Percentiles rank a stretch among this genome's conserved stretches.
phyloP scores from a whole-genome alignment of 1,140 invertebrate genomes.

The Nebria ingens region DNA sequence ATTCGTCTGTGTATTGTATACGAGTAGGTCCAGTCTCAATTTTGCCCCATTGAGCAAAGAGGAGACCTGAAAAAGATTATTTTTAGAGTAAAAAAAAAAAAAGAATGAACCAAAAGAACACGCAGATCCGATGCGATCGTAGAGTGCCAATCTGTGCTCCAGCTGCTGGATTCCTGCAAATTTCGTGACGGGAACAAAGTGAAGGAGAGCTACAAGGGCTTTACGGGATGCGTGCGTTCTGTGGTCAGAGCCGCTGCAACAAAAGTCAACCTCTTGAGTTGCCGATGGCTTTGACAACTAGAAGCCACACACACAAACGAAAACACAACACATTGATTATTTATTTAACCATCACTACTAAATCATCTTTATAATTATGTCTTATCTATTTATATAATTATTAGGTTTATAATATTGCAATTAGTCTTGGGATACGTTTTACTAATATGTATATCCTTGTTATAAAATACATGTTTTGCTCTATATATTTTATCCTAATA shows the following conservation, averaged over 20 bases:
- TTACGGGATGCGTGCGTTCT: constrained; percentile 29
- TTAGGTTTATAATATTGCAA: no score
- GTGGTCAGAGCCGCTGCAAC: constrained; percentile 35
- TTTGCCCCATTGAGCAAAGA: constrained; percentile 69
- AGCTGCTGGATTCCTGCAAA: constrained; percentile 10
- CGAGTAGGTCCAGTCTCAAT: constrained; percentile 38
- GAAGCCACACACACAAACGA: constrained; percentile 25
- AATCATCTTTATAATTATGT: no score
- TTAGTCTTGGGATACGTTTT: no score
- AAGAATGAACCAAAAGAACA: no score
- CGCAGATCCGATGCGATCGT: constrained; percentile 10
- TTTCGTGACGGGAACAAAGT: constrained; percentile 7
- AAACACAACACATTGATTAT: background rate
- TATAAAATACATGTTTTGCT: no score
- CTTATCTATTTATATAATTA: no score
- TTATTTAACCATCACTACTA: no score
- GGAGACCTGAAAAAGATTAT: constrained; percentile 69
- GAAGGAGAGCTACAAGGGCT: constrained; percentile 20
- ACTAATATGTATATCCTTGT: no score
- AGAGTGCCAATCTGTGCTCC: constrained; percentile 5
- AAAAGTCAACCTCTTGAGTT: constrained; percentile 31
- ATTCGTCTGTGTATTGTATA: constrained; percentile 5
- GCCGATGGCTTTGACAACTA: constrained; percentile 32
- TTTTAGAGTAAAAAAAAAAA: constrained; percentile 30
- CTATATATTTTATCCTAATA: no score